These are phyloP conservation scores for Strix occidentalis DNA, from an alignment of 2,797 vertebrate genomes.

Conservation along the genomic window DNA sequence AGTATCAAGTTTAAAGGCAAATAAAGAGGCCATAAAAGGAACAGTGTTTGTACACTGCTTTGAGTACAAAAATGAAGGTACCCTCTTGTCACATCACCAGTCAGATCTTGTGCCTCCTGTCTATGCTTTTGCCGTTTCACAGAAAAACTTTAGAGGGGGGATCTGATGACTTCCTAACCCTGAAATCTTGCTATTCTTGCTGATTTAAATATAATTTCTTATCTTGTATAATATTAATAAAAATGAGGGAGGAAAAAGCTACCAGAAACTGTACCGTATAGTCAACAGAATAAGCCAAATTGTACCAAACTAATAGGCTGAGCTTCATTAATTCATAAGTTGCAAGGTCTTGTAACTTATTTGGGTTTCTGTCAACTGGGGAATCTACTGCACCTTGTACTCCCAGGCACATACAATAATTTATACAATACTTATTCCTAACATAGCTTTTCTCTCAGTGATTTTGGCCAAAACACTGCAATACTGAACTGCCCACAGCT, in stretches of 20 bases:
- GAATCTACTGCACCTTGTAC: not conserved
- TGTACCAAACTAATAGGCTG: not conserved
- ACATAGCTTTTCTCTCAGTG: not conserved
- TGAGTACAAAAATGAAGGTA: not conserved
- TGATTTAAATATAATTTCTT: not conserved
- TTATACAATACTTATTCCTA: not conserved
- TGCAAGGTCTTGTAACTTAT: not conserved
- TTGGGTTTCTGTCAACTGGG: not conserved
- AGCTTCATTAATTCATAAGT: not conserved
- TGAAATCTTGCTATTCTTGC: not conserved
- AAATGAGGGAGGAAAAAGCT: not conserved
- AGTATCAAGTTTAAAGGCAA: conserved; percentile 36
- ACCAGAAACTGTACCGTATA: not conserved
- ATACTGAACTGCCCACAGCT: not conserved
- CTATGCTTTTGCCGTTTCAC: not conserved
- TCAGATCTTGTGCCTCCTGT: not conserved
- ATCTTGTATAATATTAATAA: not conserved
- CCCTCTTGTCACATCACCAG: not conserved
- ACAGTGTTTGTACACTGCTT: not conserved
- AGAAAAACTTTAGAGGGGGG: not conserved
- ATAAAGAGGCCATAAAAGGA: not conserved
- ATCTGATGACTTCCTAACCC: not conserved
- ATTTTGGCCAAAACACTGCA: not conserved
- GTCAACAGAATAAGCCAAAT: not conserved
- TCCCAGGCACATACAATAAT: not conserved